Conservation (phyloP, 2,888 invertebrate genomes). For the Tyria jacobaeae region DNA sequence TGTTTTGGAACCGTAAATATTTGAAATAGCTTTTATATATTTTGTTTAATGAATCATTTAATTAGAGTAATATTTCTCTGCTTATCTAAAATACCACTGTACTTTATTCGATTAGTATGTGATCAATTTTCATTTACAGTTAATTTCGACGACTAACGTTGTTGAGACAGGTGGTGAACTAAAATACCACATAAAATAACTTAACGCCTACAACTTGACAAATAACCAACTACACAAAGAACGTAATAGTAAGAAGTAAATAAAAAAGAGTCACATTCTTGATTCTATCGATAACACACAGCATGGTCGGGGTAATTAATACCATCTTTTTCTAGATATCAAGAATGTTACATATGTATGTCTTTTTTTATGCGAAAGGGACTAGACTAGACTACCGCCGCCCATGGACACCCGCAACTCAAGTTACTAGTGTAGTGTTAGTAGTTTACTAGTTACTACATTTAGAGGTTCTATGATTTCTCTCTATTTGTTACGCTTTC, state of each 20-base stretch:
- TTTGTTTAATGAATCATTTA: too few species aligned
- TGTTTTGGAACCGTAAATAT: conserved; percentile 11
- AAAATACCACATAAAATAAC: neutral
- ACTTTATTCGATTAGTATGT: neutral
- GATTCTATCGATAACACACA: neutral
- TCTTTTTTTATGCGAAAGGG: too few species aligned
- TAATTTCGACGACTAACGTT: neutral
- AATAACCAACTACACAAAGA: neutral
- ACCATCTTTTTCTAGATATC: neutral
- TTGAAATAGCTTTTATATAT: too few species aligned
- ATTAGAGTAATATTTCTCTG: too few species aligned
- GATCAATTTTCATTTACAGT: neutral
- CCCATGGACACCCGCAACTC: too few species aligned
- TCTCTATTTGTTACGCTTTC: too few species aligned
- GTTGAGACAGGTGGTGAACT: too few species aligned
- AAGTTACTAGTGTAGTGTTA: too few species aligned
- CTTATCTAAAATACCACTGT: neutral
- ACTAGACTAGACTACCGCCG: too few species aligned
- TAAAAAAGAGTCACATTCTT: neutral
- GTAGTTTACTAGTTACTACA: too few species aligned
- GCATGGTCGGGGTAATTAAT: neutral
- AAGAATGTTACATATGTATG: too few species aligned
- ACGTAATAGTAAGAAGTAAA: neutral
- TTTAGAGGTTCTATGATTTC: too few species aligned
- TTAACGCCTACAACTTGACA: neutral